These are phyloP conservation scores for Luperina nickerlii DNA, from an alignment of 2,888 invertebrate genomes.

Conservation along the genomic window DNA sequence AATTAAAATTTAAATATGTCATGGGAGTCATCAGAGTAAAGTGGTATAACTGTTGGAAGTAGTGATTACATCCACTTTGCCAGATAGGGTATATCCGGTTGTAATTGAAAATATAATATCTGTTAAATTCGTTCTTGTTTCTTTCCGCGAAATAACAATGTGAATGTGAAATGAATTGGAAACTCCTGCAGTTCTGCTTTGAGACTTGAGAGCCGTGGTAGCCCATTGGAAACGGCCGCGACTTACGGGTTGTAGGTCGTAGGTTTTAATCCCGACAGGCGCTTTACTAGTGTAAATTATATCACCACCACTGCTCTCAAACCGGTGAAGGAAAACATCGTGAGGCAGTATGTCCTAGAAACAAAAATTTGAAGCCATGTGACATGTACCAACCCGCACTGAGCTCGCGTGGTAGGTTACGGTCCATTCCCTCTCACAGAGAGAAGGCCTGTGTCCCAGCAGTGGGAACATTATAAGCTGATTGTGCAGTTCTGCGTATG, in stretches of 20 bases:
- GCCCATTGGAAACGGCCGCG: too few species aligned
- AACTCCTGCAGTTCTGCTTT: not conserved
- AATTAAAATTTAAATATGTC: not conserved
- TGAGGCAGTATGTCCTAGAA: not conserved
- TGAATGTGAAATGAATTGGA: conserved; percentile 13
- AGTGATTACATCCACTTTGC: conserved; percentile 1
- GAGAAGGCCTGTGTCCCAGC: too few species aligned
- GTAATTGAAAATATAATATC: conserved; percentile 1
- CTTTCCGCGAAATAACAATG: conserved; percentile 9
- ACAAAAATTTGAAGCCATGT: not conserved
- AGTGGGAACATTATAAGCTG: too few species aligned
- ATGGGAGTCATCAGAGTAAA: not conserved
- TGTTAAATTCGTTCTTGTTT: not conserved
- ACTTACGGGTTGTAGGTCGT: too few species aligned
- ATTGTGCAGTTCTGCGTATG: not conserved
- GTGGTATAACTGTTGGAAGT: not conserved
- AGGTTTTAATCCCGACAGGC: too few species aligned
- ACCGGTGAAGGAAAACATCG: not conserved
- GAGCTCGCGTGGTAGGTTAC: not conserved
- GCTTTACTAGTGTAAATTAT: too few species aligned
- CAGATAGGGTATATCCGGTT: conserved; percentile 3
- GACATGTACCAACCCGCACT: too few species aligned
- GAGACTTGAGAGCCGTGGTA: too few species aligned
- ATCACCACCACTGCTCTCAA: too few species aligned
- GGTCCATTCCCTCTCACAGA: too few species aligned